Base-by-base conservation (phyloP, 2,113 vertebrate genomes). In the Plotosus lineatus region DNA sequence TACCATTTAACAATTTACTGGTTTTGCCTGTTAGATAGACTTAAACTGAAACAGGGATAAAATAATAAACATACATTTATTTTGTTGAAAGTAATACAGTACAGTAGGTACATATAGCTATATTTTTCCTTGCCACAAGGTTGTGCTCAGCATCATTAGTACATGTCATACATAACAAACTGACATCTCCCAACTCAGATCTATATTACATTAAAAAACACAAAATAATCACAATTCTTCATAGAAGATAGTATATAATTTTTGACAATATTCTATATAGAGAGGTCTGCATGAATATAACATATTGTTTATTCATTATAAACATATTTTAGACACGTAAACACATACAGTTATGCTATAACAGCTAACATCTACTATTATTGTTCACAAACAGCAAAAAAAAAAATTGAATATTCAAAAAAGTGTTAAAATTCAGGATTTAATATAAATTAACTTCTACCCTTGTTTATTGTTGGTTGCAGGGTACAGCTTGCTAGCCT, bases 401-500 rank as follows among this genome's bases (percentile, higher is more conserved):
- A 33, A 61, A 61, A 33, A 19, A n/a, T n/a, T n/a, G n/a, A n/a
- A n/a, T n/a, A n/a, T n/a, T 19, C 15, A 0, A 61, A 33, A 61
- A 36, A 53, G 6, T 12, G 1, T 2, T 40, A 12, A 21, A 6
- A 40, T 42, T 15, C 1, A 28, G n/a, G 2, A 42, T 33, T 44
- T 31, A 17, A 11, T 46, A 60, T 0, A n/a, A 42, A 69, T 15
- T 69, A 15, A n/a, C 26, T 68, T 53, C 11, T 51, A 48, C 17
- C 46, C 0, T 9, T 6, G 2, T 63, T 17, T 3, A n/a, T 5
- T 19, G 14, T 71, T 81, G 86, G 83, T 66, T 65, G 51, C n/a
- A n/a, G n/a, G n/a, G n/a, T 79, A 81, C 75, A 78, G 72, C 71
- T 69, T 84, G 78, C 84, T 51, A 36, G 11, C 51, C 23, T 68